A percentile compares a stretch with the other conserved stretches of the same genome.
These are phyloP conservation scores for Drosophila bocki DNA, from an alignment of 1,140 invertebrate species.

Conservation along the genomic window DNA sequence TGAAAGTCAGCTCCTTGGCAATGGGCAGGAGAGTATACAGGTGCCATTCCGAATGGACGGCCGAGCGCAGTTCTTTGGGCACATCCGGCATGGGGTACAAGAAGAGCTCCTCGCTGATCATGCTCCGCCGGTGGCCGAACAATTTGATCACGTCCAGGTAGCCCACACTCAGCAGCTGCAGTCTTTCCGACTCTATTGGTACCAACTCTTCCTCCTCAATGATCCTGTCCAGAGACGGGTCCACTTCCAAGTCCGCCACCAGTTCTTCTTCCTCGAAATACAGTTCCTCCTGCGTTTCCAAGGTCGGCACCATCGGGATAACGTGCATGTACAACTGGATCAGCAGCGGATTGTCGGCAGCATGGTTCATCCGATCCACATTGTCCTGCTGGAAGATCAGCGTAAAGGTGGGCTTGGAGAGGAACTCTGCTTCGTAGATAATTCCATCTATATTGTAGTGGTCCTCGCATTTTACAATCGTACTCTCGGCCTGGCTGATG, in stretches of 20 bases:
- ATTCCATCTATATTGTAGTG: slow-evolving; percentile 61
- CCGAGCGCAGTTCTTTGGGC: slow-evolving; percentile 34
- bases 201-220: background rate
- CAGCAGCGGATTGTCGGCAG: slow-evolving; percentile 67
- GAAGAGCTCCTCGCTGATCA: slow-evolving; percentile 39
- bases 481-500: slow-evolving; percentile 9
- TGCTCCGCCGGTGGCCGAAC: slow-evolving; percentile 59
- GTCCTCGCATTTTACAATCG: slow-evolving; percentile 59
- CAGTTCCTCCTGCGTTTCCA: background rate
- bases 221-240: background rate
- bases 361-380: slow-evolving; percentile 65
- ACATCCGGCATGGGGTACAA: slow-evolving; percentile 63
- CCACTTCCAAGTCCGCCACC: background rate
- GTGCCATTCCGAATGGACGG: slow-evolving; percentile 63
- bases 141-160: slow-evolving; percentile 73
- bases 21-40: slow-evolving; percentile 74
- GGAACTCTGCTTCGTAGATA: slow-evolving; percentile 47
- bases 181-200: background rate
- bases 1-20: slow-evolving; percentile 59
- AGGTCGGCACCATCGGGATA: background rate
- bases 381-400: slow-evolving; percentile 70
- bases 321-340: slow-evolving; percentile 54
- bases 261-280: slow-evolving; percentile 1
- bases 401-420: slow-evolving; percentile 57
- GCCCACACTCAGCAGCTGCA: slow-evolving; percentile 50